phyloP scores from a whole-genome alignment of 2,797 vertebrate genomes.

The Uromys caudimaculatus region DNA sequence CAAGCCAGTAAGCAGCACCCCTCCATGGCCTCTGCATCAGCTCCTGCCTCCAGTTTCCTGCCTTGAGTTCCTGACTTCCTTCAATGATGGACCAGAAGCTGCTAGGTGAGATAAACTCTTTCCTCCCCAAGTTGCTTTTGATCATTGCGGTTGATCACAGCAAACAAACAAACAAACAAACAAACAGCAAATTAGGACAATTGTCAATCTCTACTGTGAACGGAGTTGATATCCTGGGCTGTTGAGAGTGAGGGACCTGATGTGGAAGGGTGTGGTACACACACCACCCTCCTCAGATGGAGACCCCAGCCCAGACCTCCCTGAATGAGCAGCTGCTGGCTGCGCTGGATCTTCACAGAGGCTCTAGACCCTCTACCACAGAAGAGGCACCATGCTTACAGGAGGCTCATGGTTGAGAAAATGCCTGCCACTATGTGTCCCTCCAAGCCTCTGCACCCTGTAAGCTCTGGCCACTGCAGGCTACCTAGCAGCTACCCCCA shows the following conservation, averaged over 20 bases:
- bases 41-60: not conserved
- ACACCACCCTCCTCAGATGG: not conserved
- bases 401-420: not conserved
- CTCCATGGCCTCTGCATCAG: not conserved
- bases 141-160: too few species aligned
- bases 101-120: not conserved
- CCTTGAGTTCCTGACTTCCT: not conserved
- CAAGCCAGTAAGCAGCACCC: not conserved
- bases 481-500: not conserved
- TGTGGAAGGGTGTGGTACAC: not conserved
- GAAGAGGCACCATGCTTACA: not conserved
- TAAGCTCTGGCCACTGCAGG: not conserved
- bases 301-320: not conserved
- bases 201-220: too few species aligned
- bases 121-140: not conserved
- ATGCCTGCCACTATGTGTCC: rapidly evolving
- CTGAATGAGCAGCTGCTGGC: not conserved
- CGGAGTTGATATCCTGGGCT: not conserved
- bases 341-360: not conserved
- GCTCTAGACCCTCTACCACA: not conserved
- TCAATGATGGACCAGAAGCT: not conserved
- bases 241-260: rapidly evolving
- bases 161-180: not conserved
- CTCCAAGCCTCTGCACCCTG: rapidly evolving
- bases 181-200: not conserved